Evolutionary conservation across 2,113 vertebrate genomes (phyloP).

Genomic region (Tachysurus vachellii): DNA sequence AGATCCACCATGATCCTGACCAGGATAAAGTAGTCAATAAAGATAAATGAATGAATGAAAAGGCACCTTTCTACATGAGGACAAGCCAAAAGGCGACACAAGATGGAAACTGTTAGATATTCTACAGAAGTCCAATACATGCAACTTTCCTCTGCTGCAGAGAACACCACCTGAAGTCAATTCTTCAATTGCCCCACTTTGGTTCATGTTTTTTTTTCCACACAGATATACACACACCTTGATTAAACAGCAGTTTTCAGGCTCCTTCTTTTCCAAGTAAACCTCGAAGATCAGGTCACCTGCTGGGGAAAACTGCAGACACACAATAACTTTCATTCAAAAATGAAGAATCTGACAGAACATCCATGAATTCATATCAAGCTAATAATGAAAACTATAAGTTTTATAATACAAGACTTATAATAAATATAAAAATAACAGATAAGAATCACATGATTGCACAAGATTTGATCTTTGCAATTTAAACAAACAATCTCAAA

Average conservation of each 20-base stretch:
- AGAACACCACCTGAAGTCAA: conserved; percentile 66
- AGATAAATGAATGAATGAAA: neutral
- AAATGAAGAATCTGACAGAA: neutral
- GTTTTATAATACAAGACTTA: no score
- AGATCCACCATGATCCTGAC: neutral
- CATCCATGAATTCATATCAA: neutral
- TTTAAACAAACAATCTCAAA: neutral
- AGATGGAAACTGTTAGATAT: neutral
- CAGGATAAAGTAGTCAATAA: neutral
- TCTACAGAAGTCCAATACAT: conserved; percentile 51
- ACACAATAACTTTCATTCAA: conserved; percentile 2
- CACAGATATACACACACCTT: conserved; percentile 69
- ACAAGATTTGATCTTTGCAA: neutral
- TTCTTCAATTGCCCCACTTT: conserved; percentile 70
- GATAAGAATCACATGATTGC: neutral
- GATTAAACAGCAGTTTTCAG: conserved; percentile 90
- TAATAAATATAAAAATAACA: neutral
- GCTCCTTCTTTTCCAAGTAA: conserved; percentile 87
- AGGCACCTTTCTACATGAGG: neutral
- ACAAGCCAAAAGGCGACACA: neutral
- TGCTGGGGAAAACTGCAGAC: conserved; percentile 86
- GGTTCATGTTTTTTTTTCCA: conserved; percentile 60
- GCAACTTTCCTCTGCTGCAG: conserved; percentile 47
- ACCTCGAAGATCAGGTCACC: conserved; percentile 95
- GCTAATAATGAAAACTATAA: neutral